These are phyloP conservation scores for Ascidia mentula DNA, from an alignment of 23 tunicate species.

Conservation along the genomic window DNA sequence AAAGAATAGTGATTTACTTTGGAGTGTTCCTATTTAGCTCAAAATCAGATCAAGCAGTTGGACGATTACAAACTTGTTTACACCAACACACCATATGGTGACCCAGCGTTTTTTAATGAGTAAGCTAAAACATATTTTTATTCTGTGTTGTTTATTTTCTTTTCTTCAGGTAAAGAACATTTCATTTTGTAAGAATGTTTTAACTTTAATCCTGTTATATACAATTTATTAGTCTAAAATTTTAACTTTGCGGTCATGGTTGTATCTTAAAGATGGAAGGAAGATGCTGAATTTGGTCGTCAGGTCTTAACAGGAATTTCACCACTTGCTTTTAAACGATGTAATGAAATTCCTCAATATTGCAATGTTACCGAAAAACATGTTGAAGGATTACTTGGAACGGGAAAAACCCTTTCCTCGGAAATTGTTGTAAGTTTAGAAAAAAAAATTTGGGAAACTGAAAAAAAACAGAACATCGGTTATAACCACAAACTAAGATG, in stretches of 20 bases:
- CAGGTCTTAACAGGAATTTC: constrained; percentile 34
- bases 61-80: constrained; percentile 2
- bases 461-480: not conserved
- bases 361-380: constrained; percentile 32
- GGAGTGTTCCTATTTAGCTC: not conserved
- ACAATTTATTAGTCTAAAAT: too few relatives aligned
- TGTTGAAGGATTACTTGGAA: constrained; percentile 11
- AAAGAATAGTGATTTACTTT: not conserved
- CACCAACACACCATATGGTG: not conserved
- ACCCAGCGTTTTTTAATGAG: not conserved
- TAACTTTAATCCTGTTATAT: too few relatives aligned
- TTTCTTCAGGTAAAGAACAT: too few relatives aligned
- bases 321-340: constrained; percentile 19
- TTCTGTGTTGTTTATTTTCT: too few relatives aligned
- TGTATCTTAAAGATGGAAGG: constrained; percentile 31
- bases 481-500: too few relatives aligned
- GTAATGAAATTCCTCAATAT: constrained; percentile 20
- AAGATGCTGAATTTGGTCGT: constrained; percentile 40
- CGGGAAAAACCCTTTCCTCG: constrained; percentile 14
- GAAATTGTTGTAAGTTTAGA: constrained; percentile 27
- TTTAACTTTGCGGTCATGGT: too few relatives aligned
- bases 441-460: not conserved
- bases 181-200: too few relatives aligned
- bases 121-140: not conserved
- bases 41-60: not conserved